phyloP scores from a whole-genome alignment of 64 coral and sea anemone species.

The Porites australiensis region DNA sequence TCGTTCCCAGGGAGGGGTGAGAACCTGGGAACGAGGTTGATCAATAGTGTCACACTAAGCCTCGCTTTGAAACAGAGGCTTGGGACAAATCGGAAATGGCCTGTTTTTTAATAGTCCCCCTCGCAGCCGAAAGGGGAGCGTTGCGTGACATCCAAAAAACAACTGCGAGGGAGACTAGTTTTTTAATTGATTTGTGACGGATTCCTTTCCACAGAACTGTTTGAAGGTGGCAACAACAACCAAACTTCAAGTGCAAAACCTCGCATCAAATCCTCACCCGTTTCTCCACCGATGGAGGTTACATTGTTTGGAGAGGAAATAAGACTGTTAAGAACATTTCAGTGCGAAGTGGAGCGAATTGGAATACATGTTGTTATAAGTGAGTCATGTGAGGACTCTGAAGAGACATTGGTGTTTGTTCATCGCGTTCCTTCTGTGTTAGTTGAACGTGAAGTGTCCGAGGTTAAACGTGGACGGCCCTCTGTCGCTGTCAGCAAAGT shows the following conservation, averaged over 20 bases:
- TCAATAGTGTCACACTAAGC: too few species aligned
- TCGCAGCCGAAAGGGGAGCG: too few species aligned
- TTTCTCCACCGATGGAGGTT: constrained; percentile 73
- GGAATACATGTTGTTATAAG: constrained; percentile 74
- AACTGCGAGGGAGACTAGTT: too few species aligned
- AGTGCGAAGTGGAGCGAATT: constrained; percentile 65
- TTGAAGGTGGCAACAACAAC: constrained; percentile 14
- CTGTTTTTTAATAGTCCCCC: too few species aligned
- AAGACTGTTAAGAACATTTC: constrained; percentile 69
- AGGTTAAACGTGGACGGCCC: constrained; percentile 72
- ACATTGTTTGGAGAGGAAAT: constrained; percentile 65
- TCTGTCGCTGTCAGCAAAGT: constrained; percentile 81
- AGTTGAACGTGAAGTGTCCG: constrained; percentile 84
- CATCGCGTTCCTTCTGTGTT: constrained; percentile 78
- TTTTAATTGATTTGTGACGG: too few species aligned
- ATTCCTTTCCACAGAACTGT: constrained; percentile 57
- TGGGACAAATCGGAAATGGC: too few species aligned
- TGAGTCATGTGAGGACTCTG: background rate
- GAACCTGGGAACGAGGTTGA: too few species aligned
- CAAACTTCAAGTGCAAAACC: background rate
- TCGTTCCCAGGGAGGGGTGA: too few species aligned
- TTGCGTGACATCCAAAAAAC: too few species aligned
- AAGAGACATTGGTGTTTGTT: constrained; percentile 25
- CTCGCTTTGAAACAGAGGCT: too few species aligned
- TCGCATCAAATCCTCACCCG: constrained; percentile 64